Evolutionary conservation across 1,140 invertebrate genomes (phyloP), one percentile per base, ranked within the genome.

Genomic region (Eurosta solidaginis): DNA sequence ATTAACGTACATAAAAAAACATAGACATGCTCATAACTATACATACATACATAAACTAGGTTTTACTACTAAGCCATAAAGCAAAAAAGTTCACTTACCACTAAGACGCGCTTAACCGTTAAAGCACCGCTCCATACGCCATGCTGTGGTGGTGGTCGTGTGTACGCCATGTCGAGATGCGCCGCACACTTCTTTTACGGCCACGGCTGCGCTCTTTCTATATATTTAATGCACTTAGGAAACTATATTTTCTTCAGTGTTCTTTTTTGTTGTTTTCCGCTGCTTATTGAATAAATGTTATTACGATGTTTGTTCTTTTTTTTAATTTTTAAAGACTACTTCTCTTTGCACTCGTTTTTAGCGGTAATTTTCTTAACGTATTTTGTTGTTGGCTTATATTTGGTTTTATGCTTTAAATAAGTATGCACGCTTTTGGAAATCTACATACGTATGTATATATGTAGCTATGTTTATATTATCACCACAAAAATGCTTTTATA

Each of bases 31-130:
- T n/a, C 22, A 20, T 25, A 25, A 9, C 22, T 22, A 25, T 22
- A 2, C 7, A 20, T 50, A 7, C 6, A 54, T 3, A 54, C 50
- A 54, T 12, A 54, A 17, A 22, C 14, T 25, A 54, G 27, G 27
- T 7, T 54, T 54, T 54, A 54, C 22, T 63, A n/a, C 27, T 22
- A 36, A 33, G 50, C 29, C 17, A 63, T 63, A 63, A 33, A 63
- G 27, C 6, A n/a, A n/a, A n/a, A n/a, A n/a, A n/a, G n/a, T 78
- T 78, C 29, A 85, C 84, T 85, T 83, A 85, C 84, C 84, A 84
- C 84, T 82, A 85, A 85, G 81, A 83, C 80, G 80, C 83, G 83
- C 82, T 85, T 85, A 85, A 85, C 84, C 84, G 84, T 85, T 81
- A 85, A 85, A 85, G 81, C 75, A 79, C 81, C 77, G 81, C 73